Percentiles rank a stretch among this genome's conserved stretches.
phyloP scores from a whole-genome alignment of 2,113 vertebrate species.

The Gymnogyps californianus region DNA sequence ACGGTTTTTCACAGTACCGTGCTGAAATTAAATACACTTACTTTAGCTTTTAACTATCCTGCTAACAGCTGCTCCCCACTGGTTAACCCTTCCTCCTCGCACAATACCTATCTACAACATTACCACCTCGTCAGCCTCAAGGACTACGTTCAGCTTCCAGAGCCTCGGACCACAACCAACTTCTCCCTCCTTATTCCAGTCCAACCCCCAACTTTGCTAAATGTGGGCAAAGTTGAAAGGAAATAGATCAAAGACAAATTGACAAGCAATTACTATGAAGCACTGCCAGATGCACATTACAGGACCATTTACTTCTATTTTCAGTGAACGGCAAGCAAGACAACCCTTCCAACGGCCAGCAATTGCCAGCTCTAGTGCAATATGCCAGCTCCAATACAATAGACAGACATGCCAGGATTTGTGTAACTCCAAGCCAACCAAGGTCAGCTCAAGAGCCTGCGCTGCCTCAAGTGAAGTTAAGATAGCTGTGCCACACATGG shows the following conservation, averaged over 20 bases:
- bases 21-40: not conserved
- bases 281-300: not conserved
- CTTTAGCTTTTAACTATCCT: not conserved
- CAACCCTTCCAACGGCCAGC: not conserved
- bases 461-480: not conserved
- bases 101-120: not conserved
- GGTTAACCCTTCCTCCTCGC: not conserved
- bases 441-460: not conserved
- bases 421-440: not conserved
- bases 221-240: not conserved
- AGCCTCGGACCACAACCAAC: not conserved
- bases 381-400: not conserved
- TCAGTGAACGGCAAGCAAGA: not conserved
- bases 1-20: not conserved
- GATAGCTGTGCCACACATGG: not conserved
- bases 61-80: not conserved
- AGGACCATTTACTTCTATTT: not conserved
- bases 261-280: not conserved
- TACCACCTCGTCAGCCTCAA: not conserved
- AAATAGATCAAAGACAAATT: not conserved
- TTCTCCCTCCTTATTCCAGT: not conserved
- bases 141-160: not conserved
- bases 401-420: not conserved
- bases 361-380: not conserved
- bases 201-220: not conserved